Evolutionary conservation across 2,888 invertebrate genomes (phyloP), one percentile per base, ranked within the genome.

Genomic region (Phortica magna): DNA sequence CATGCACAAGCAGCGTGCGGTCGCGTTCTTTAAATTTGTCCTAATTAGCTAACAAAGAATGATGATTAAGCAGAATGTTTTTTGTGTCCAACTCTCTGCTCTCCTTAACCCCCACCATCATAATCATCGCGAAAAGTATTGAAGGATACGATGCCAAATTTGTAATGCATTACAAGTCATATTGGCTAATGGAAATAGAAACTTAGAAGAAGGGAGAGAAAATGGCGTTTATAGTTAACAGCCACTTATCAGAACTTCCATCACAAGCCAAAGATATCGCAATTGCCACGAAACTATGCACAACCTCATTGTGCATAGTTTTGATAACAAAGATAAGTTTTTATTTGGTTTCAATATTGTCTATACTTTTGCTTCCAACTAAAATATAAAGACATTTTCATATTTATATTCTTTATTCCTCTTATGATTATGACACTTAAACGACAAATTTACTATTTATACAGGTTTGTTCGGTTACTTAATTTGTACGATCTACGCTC

Each of bases 41-140:
- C 89, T 90, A 91, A 91, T 91, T 91, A 91, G 90, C 84, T 90
- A 89, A 88, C 89, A 89, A 88, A 88, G 88, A 88, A 84, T 85
- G 84, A 89, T 88, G 86, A 89, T 84, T 89, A 82, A 83, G 90
- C 83, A 77, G 19, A 80, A 48, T 14, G 3, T 7, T 9, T 48
- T 14, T 9, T 14, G 48, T 12, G 14, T 7, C 3, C 48, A 48
- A 48, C 48, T 48, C 48, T 14, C 48, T 6, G 48, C 48, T 12
- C 7, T 48, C 31, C 31, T 31, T 4, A 31, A 31, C 31, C 31
- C 5, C 31, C 31, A 31, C 31, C 31, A 4, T 31, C 1, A 1
- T 31, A 31, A 31, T 31, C 31, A 31, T 31, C 31, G 31, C 31
- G 31, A 31, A 31, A 31, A 31, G 31, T 31, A 31, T 31, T 31